Evolutionary conservation across 2,888 invertebrate genomes (phyloP), one percentile per base, ranked within the genome.

Genomic region (Eueremaeus valkanovi): DNA sequence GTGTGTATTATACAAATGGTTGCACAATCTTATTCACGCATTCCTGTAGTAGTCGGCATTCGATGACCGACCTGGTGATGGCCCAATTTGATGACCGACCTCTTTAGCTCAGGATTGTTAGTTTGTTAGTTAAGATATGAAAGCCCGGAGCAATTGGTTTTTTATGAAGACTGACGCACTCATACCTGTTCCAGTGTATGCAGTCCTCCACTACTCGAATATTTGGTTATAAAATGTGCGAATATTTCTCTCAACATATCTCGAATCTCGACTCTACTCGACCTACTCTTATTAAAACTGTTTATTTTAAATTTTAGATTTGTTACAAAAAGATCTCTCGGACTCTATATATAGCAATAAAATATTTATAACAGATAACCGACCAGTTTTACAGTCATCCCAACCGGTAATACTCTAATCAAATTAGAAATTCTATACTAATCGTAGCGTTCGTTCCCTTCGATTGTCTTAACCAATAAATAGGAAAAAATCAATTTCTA

Each of bases 71-170:
- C 63, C 55, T 36, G 24, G 63, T 66, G 63, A 66, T 66, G 70
- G 70, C 70, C 70, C 70, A 70, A 40, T 70, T 70, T 70, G 70
- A 70, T 70, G 70, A 70, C 70, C 70, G 70, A 70, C 70, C 70
- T 70, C 70, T 70, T 70, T 70, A 45, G 70, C 70, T 42, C 27
- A 70, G 27, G 45, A 70, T 27, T 45, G 42, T 45, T 42, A 45
- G 45, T 45, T 27, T 45, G 42, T 45, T 42, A 45, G 45, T 45
- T 40, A 66, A 70, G 42, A 27, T 45, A 70, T 45, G 21, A 70
- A 42, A 70, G 27, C 27, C 70, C 45, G 21, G 42, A 24, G 21
- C 27, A 70, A 45, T 18, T 36, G 3, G 16, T 40, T 36, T 70
- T 45, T 42, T 70, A 42, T 42, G 11, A 45, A 40, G 42, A 70